These are phyloP conservation scores for Odontocolon sp. DNA, from an alignment of 2,888 invertebrate genomes.

Conservation along the genomic window DNA sequence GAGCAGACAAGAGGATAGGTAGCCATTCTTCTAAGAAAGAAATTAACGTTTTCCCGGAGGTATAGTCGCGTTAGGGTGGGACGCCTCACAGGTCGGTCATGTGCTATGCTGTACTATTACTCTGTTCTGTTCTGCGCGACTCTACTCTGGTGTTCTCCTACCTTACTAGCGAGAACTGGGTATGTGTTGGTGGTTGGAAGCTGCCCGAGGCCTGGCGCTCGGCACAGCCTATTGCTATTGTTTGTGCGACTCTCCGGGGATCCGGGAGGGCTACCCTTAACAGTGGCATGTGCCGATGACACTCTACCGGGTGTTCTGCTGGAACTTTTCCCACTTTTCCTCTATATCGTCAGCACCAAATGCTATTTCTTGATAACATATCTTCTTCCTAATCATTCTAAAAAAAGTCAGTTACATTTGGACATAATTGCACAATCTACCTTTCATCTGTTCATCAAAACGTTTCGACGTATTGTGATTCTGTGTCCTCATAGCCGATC, in stretches of 20 bases:
- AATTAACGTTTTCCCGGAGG: conserved; percentile 77
- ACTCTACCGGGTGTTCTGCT: conserved; percentile 67
- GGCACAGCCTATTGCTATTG: conserved; percentile 75
- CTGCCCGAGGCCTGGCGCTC: conserved; percentile 53
- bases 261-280: conserved; percentile 68
- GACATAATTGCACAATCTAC: no score
- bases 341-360: not conserved
- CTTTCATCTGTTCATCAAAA: no score
- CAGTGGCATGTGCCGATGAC: conserved; percentile 73
- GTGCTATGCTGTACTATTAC: conserved; percentile 25
- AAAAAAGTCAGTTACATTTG: no score
- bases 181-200: conserved; percentile 23
- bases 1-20: conserved; percentile 57
- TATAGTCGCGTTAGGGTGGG: conserved; percentile 68
- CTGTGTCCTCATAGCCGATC: no score
- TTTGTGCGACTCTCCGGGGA: conserved; percentile 71
- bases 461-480: no score
- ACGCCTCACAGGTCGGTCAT: conserved; percentile 5
- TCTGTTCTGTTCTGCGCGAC: conserved; percentile 16
- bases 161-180: conserved; percentile 1
- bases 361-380: no score
- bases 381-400: no score
- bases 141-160: conserved; percentile 6
- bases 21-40: conserved; percentile 75
- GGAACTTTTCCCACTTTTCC: not conserved